Evolutionary conservation across 2,888 invertebrate genomes (phyloP).

Genomic region (Alcis repandata): DNA sequence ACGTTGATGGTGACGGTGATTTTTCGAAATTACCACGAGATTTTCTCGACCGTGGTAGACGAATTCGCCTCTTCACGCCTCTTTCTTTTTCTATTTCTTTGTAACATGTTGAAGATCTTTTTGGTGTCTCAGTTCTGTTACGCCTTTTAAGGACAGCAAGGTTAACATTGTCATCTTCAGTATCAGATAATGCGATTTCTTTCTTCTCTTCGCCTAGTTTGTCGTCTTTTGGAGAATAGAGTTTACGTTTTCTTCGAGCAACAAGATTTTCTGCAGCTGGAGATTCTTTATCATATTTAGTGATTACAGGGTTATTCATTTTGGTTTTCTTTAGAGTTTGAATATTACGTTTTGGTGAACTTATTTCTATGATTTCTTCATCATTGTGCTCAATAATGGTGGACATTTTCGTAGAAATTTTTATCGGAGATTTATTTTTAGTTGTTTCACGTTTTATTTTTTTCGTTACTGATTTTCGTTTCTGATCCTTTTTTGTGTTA

Average conservation of each 20-base stretch:
- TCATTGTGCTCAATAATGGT: neutral
- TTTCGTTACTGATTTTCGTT: neutral
- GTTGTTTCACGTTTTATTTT: neutral
- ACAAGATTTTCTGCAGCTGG: constrained; percentile 1
- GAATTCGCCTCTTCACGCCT: constrained; percentile 53
- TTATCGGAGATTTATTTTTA: neutral
- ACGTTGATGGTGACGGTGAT: constrained; percentile 61
- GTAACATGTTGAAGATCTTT: constrained; percentile 62
- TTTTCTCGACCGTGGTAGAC: constrained; percentile 48
- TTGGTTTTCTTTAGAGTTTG: no score
- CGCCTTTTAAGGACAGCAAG: constrained; percentile 49
- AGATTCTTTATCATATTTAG: neutral
- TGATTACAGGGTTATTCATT: neutral
- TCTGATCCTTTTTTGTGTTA: neutral
- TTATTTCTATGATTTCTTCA: neutral
- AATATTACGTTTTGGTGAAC: neutral
- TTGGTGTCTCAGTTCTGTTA: constrained; percentile 44
- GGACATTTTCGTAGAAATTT: neutral
- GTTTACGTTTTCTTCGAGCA: constrained; percentile 67
- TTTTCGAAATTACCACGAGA: constrained; percentile 31
- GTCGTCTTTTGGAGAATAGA: constrained; percentile 74
- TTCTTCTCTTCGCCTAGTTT: constrained; percentile 43
- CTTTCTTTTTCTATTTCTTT: constrained; percentile 72
- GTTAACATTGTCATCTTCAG: constrained; percentile 46
- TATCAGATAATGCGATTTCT: constrained; percentile 15